Evolutionary conservation across 2,113 vertebrate species (phyloP).

Genomic region (Xenotilapia longispinis): DNA sequence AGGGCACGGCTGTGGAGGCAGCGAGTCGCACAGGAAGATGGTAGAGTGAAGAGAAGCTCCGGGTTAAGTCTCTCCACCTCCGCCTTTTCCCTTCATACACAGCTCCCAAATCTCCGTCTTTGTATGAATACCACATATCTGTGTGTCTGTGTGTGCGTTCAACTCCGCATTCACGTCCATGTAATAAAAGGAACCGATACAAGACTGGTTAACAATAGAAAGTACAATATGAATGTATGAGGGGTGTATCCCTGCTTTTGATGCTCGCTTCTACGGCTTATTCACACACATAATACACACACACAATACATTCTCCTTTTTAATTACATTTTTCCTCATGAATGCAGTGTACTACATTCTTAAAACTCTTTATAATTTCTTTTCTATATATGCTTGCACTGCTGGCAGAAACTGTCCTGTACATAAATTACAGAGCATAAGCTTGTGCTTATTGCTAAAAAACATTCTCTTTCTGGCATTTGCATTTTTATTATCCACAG

Average conservation of each 20-base stretch:
- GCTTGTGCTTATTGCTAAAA: constrained; percentile 27
- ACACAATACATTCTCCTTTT: constrained; percentile 31
- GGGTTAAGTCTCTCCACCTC: constrained; percentile 20
- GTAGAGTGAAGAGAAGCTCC: constrained; percentile 14
- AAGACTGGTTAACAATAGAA: constrained; percentile 48
- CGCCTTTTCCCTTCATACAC: background rate
- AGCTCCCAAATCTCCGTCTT: constrained; percentile 20
- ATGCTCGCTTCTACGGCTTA: constrained; percentile 27
- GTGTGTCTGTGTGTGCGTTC: background rate
- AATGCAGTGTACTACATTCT: constrained; percentile 16
- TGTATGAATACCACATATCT: constrained; percentile 20
- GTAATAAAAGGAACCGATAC: constrained; percentile 40
- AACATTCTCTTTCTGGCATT: constrained; percentile 14
- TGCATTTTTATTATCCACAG: constrained; percentile 48
- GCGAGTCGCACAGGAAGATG: constrained; percentile 39
- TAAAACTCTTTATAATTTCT: constrained; percentile 13
- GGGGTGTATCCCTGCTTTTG: constrained; percentile 32
- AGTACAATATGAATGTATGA: constrained; percentile 38
- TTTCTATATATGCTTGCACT: constrained; percentile 7
- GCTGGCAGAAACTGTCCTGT: background rate
- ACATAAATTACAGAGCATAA: constrained; percentile 7
- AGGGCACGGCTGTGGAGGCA: constrained; percentile 54
- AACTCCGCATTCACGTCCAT: constrained; percentile 9
- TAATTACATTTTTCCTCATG: constrained; percentile 49
- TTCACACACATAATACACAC: constrained; percentile 37